phyloP scores from a whole-genome alignment of 2,113 vertebrate species.

The Oryzias curvinotus region DNA sequence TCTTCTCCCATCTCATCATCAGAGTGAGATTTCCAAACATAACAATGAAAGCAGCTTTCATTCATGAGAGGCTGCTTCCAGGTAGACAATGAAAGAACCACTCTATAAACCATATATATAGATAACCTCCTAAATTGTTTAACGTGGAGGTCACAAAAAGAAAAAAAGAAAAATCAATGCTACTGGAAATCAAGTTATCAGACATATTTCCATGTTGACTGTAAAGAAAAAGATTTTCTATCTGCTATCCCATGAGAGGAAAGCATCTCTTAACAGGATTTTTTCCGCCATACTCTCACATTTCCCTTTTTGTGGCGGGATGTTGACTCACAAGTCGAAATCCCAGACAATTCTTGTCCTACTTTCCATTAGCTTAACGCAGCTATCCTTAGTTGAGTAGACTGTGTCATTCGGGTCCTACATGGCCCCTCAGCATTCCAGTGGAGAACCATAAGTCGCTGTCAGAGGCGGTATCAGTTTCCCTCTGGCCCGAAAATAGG shows the following conservation, averaged over 20 bases:
- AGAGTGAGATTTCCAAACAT: constrained; percentile 31
- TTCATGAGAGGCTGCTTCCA: constrained; percentile 31
- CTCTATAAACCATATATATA: constrained; percentile 22
- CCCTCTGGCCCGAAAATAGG: constrained; percentile 50
- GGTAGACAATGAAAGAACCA: constrained; percentile 13
- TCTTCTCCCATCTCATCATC: constrained; percentile 31
- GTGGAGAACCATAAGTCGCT: constrained; percentile 29
- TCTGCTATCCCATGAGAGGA: too few species aligned
- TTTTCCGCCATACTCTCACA: constrained; percentile 35
- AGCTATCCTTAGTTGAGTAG: constrained; percentile 44
- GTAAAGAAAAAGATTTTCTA: too few species aligned
- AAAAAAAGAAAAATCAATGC: constrained; percentile 2
- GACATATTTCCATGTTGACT: too few species aligned
- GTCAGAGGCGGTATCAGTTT: constrained; percentile 50
- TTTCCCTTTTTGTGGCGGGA: constrained; percentile 46
- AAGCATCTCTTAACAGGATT: neutral
- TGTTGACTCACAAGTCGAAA: constrained; percentile 43
- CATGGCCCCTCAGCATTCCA: constrained; percentile 56
- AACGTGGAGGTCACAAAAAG: neutral
- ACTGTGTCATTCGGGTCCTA: constrained; percentile 28
- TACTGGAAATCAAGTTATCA: too few species aligned
- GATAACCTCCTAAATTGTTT: constrained; percentile 26
- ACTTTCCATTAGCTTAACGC: constrained; percentile 59
- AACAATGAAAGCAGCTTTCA: constrained; percentile 38
- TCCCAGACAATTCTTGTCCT: constrained; percentile 28